Conservation (phyloP, 92 coral and sea anemone genomes). For the Parazoanthus darwini region DNA sequence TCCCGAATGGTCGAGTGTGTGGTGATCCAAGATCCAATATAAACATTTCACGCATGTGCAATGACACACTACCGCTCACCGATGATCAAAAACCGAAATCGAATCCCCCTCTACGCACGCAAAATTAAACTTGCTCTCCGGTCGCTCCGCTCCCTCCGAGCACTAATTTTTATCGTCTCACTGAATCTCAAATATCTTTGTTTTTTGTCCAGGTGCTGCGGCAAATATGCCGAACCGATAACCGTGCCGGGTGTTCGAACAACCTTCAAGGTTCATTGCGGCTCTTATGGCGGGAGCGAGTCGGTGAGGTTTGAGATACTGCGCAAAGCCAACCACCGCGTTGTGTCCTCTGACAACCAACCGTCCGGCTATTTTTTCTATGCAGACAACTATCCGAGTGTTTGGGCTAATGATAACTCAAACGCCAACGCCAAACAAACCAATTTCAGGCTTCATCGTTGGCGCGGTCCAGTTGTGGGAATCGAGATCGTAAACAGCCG, state of each 20-base stretch:
- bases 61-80: no score
- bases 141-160: no score
- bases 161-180: not conserved
- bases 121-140: no score
- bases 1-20: no score
- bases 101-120: no score
- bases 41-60: no score
- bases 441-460: conserved; percentile 49
- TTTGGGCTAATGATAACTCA: conserved; percentile 22
- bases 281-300: conserved; percentile 19
- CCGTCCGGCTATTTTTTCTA: conserved; percentile 56
- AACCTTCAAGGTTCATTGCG: conserved; percentile 59
- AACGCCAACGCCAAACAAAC: not conserved
- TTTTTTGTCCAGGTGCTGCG: conserved; percentile 48
- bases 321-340: not conserved
- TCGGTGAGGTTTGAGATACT: conserved; percentile 57
- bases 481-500: conserved; percentile 40
- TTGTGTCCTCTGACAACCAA: conserved; percentile 14
- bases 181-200: not conserved
- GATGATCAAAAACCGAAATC: no score
- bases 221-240: conserved; percentile 44
- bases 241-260: conserved; percentile 45
- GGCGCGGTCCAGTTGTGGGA: conserved; percentile 57
- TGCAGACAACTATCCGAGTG: conserved; percentile 31
- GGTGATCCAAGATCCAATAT: no score